Percentiles rank a stretch among this genome's conserved stretches.
phyloP scores from a whole-genome alignment of 2,888 invertebrate species.

The Creontiades dilutus region DNA sequence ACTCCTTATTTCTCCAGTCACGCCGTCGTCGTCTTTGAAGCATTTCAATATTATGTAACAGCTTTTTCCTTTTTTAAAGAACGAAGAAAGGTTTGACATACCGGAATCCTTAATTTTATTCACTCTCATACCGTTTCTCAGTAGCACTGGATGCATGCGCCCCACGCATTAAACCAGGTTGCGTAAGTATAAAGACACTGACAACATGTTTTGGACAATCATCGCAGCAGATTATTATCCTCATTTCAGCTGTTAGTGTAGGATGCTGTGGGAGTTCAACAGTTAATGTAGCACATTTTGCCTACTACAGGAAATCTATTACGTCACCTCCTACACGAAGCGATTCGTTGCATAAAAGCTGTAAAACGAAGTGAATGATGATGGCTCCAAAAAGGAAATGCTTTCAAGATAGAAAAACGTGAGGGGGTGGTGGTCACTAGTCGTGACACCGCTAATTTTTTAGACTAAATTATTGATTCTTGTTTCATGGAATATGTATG shows the following conservation, averaged over 20 bases:
- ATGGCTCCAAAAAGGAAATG: too few species aligned
- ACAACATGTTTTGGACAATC: background rate
- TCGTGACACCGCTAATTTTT: too few species aligned
- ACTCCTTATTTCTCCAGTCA: slow-evolving; percentile 6
- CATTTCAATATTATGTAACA: slow-evolving; percentile 28
- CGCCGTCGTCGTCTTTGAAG: background rate
- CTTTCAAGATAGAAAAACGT: too few species aligned
- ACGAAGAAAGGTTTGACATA: background rate
- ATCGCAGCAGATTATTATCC: background rate
- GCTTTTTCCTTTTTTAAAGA: background rate
- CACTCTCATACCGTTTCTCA: background rate
- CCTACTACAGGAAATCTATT: background rate
- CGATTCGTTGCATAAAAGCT: too few species aligned
- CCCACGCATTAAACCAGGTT: too few species aligned
- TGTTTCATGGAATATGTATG: too few species aligned
- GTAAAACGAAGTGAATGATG: too few species aligned
- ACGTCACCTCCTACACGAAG: background rate
- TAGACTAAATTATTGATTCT: too few species aligned
- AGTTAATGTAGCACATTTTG: background rate
- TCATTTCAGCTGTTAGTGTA: too few species aligned
- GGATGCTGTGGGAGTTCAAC: background rate
- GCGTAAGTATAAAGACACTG: background rate
- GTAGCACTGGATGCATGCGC: background rate
- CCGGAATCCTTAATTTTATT: background rate
- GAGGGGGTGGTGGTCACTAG: too few species aligned